phyloP scores from a whole-genome alignment of 2,797 vertebrate genomes.

The Florisuga fusca region DNA sequence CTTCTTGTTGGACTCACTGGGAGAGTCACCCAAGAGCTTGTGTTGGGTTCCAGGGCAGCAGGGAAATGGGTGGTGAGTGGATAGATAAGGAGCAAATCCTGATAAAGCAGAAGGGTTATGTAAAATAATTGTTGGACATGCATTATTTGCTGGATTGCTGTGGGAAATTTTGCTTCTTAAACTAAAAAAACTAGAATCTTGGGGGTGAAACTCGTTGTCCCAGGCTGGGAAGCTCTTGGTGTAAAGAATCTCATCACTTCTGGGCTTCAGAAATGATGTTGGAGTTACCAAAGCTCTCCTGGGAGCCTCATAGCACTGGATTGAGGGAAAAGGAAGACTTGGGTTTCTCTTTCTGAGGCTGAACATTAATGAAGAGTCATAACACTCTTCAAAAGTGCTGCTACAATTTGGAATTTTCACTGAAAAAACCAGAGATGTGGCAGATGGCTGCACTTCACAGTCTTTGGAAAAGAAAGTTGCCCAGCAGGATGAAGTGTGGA shows the following conservation, averaged over 20 bases:
- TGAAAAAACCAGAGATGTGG: background rate
- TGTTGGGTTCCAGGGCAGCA: background rate
- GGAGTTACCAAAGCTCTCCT: background rate
- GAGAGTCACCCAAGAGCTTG: background rate
- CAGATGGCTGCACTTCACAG: accelerated
- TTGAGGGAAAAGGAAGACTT: accelerated
- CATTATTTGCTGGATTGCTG: background rate
- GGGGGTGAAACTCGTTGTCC: background rate
- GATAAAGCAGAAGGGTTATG: background rate
- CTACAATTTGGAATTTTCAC: background rate
- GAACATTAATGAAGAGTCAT: background rate
- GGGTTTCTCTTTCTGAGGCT: background rate
- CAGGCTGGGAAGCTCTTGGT: background rate
- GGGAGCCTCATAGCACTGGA: background rate
- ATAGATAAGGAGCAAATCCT: background rate
- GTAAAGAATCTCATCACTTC: background rate
- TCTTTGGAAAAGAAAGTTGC: accelerated
- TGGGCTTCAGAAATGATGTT: background rate
- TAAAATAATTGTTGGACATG: background rate
- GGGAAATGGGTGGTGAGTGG: background rate
- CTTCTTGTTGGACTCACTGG: background rate
- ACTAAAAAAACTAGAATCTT: background rate
- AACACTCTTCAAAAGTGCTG: accelerated
- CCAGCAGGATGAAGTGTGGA: accelerated
- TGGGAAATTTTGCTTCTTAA: background rate